Evolutionary conservation across 2,113 vertebrate genomes (phyloP), one percentile per base, ranked within the genome.

Genomic region (Nanorana parkeri): DNA sequence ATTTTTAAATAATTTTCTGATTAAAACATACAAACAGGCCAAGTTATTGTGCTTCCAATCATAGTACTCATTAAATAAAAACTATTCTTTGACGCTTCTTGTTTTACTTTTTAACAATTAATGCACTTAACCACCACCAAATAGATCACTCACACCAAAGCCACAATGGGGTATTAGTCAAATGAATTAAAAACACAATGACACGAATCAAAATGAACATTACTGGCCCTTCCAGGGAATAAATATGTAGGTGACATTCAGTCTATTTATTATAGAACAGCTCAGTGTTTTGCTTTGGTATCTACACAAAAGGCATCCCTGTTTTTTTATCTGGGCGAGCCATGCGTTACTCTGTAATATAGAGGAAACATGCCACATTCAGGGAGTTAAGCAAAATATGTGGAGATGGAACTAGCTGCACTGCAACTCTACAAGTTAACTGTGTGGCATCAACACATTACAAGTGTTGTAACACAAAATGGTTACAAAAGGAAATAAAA

Each of bases 251-350:
- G 47, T n/a, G 26, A 78, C 77, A 55, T 54, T 72, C 21, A 71
- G 23, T 63, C 60, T 63, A 63, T 32, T 21, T 23, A 7, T 21
- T 41, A 15, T 68, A 68, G 66, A 68, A 89, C 86, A 88, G 88
- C 87, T 87, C 88, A 83, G 85, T 87, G 88, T 86, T 88, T 87
- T 90, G 89, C 89, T 92, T 92, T 90, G 90, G 87, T 92, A 92
- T 91, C 88, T 86, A 80, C 86, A 87, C 88, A 91, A 92, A 47
- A 93, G 90, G 89, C 90, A 87, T 89, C 90, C 88, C 88, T 69
- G 89, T 88, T 79, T 85, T 60, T 84, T 86, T 88, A n/a, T 32
- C 84, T 82, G 85, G 87, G 58, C 56, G 56, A 85, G 84, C 19
- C 81, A 16, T 19, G 21, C 0, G 11, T 47, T 47, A 41, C 41